These are phyloP conservation scores for Sericinus montela DNA, from an alignment of 2,888 invertebrate genomes.

Conservation along the genomic window DNA sequence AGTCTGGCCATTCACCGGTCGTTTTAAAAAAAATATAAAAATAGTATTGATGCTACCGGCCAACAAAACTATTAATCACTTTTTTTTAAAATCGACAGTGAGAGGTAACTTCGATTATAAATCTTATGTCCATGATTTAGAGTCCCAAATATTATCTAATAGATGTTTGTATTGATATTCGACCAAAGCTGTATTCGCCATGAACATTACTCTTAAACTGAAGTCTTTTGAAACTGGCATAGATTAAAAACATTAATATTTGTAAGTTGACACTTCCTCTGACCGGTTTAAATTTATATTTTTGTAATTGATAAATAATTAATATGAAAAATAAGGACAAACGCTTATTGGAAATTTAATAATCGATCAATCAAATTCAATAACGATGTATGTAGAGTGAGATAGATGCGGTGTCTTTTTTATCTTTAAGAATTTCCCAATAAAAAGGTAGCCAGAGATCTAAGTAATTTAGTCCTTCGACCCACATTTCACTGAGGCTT, in stretches of 20 bases:
- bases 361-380: too few species aligned
- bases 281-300: neutral
- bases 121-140: conserved; percentile 18
- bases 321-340: too few species aligned
- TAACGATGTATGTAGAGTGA: too few species aligned
- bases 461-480: too few species aligned
- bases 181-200: conserved; percentile 10
- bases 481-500: too few species aligned
- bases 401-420: too few species aligned
- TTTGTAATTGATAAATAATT: too few species aligned
- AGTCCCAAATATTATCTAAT: conserved; percentile 7
- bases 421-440: too few species aligned
- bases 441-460: too few species aligned
- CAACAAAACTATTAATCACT: conserved; percentile 63
- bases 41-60: conserved; percentile 52
- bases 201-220: neutral
- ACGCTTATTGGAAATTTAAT: too few species aligned
- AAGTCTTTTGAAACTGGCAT: neutral
- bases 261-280: neutral
- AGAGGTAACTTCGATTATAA: conserved; percentile 2
- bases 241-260: too few species aligned
- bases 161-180: conserved; percentile 1
- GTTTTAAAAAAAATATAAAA: conserved; percentile 31
- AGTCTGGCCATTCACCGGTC: conserved; percentile 43
- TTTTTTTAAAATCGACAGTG: conserved; percentile 41